phyloP scores from a whole-genome alignment of 2,888 invertebrate genomes.

The Nematopogon swammerdamellus region DNA sequence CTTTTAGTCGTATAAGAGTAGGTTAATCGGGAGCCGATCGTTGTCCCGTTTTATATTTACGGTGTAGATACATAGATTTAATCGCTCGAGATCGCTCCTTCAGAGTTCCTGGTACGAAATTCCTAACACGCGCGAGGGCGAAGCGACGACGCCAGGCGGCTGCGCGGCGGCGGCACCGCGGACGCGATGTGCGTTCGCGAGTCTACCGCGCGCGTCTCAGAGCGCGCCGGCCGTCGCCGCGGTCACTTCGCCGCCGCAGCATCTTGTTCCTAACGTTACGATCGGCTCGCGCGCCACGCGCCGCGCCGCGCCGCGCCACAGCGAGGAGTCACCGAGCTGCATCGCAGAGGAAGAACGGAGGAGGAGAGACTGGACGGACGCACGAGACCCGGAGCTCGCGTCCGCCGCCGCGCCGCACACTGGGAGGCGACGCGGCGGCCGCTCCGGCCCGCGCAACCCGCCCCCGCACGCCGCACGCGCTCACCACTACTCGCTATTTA shows the following conservation, averaged over 20 bases:
- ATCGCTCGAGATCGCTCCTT: slow-evolving; percentile 13
- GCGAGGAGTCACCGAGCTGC: not conserved
- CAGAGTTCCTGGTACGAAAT: slow-evolving; percentile 16
- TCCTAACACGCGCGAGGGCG: slow-evolving; percentile 11
- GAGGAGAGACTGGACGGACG: not conserved
- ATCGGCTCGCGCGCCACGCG: slow-evolving; percentile 8
- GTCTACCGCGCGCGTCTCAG: not conserved
- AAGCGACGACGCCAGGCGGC: slow-evolving; percentile 2
- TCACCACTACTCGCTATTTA: not conserved
- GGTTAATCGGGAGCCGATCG: slow-evolving; percentile 41
- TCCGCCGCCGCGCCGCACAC: slow-evolving; percentile 38
- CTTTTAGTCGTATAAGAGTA: slow-evolving; percentile 51
- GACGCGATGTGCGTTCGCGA: not conserved
- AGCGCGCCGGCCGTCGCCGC: too few species aligned
- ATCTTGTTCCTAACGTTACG: not conserved
- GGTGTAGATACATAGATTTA: slow-evolving; percentile 10
- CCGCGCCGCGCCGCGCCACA: slow-evolving; percentile 3
- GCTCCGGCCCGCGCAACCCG: slow-evolving; percentile 31
- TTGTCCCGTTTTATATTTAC: slow-evolving; percentile 22
- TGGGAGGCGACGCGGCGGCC: slow-evolving; percentile 48
- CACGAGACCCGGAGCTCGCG: slow-evolving; percentile 17
- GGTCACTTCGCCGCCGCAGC: not conserved
- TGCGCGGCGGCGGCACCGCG: not conserved
- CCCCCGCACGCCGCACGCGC: slow-evolving; percentile 22
- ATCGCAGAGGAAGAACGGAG: not conserved